Conservation (phyloP, 2,888 invertebrate genomes). For the Sepiola atlantica region DNA sequence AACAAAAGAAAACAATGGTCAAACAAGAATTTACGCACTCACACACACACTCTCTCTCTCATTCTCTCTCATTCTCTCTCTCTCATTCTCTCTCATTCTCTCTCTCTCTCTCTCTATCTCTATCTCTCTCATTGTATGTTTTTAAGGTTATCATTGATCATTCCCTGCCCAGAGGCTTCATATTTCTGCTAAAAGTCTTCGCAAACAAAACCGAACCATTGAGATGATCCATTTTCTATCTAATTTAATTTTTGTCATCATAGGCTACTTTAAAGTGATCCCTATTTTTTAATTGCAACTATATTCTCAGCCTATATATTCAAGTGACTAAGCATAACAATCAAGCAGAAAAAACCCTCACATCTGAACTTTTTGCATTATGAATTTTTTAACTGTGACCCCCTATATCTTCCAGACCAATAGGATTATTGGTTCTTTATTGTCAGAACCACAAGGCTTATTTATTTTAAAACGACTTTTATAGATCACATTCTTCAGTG, state of each 20-base stretch:
- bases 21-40: too few relatives aligned
- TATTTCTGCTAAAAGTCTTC: background rate
- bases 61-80: too few relatives aligned
- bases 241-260: background rate
- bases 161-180: background rate
- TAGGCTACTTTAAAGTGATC: background rate
- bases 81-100: too few relatives aligned
- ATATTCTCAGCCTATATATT: background rate
- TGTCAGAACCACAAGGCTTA: background rate
- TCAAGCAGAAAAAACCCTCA: background rate
- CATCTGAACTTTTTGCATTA: background rate
- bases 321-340: background rate
- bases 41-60: too few relatives aligned
- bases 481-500: background rate
- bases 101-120: too few relatives aligned
- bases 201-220: background rate
- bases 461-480: background rate
- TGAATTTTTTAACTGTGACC: background rate
- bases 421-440: background rate
- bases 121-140: too few relatives aligned
- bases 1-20: too few relatives aligned
- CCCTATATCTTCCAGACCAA: background rate
- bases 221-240: background rate
- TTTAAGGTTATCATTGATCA: background rate
- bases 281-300: background rate